Evolutionary conservation across 64 coral and sea anemone genomes (phyloP).

Genomic region (Actinia tenebrosa): DNA sequence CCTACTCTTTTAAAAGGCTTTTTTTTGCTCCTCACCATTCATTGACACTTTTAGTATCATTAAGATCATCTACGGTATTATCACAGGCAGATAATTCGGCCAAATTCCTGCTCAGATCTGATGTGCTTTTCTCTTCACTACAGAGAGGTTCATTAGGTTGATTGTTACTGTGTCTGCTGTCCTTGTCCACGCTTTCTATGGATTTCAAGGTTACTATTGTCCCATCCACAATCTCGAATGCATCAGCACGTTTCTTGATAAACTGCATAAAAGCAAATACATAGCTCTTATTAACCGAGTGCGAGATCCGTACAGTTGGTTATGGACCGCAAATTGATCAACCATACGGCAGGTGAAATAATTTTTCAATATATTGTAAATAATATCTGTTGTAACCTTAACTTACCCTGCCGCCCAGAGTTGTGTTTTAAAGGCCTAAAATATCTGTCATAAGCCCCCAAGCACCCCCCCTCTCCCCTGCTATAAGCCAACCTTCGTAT

Average conservation of each 20-base stretch:
- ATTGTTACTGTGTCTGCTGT: not conserved
- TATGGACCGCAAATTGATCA: too few relatives aligned
- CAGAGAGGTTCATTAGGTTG: not conserved
- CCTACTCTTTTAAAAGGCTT: not conserved
- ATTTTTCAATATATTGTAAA: too few relatives aligned
- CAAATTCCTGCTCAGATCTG: not conserved
- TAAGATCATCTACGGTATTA: not conserved
- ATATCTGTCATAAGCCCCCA: too few relatives aligned
- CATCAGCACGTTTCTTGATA: slow-evolving; percentile 62
- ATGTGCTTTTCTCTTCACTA: not conserved
- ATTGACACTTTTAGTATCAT: not conserved
- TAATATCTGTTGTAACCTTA: too few relatives aligned
- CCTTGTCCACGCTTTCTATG: not conserved
- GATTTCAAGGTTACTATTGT: not conserved
- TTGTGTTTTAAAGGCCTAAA: too few relatives aligned
- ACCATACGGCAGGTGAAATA: too few relatives aligned
- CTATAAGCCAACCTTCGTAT: too few relatives aligned
- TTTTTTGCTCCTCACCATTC: not conserved
- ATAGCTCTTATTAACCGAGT: too few relatives aligned
- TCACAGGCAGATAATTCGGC: too few relatives aligned
- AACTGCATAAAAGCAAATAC: slow-evolving; percentile 44
- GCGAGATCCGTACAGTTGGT: too few relatives aligned
- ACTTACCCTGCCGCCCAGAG: too few relatives aligned
- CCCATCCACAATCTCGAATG: slow-evolving; percentile 38
- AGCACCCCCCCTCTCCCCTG: too few relatives aligned